Base-by-base conservation (phyloP, 2,113 vertebrate species). In the Rynchops niger region DNA sequence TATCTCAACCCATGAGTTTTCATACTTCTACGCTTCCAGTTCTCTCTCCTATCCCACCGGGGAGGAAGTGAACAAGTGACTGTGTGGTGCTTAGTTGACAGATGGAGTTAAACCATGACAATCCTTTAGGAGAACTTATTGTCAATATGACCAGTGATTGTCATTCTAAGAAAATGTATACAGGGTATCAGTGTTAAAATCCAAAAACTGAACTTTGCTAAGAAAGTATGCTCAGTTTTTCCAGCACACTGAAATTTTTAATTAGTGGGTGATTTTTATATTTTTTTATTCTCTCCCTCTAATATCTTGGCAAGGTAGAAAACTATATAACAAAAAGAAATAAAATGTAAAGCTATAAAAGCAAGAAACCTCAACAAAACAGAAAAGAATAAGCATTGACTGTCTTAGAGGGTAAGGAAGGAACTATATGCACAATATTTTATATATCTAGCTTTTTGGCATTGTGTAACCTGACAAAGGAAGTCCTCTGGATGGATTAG, bases 61-160 rank as follows among this genome's bases (percentile, higher is more conserved):
- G 15, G 19, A 7, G 25, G 21, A 20, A 50, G 29, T 19, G 30
- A 59, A 11, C 0, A 2, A 40, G 23, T 1, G 3, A 18, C 45
- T 66, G 36, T 17, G 21, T 43, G 22, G 11, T 9, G 22, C 36
- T 58, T 66, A 73, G 32, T 59, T 66, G 10, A 6, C 11, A 5
- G 2, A 11, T 43, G 36, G 17, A 4, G 21, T 69, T 69, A 36
- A 32, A 66, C 5, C 17, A 18, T 0, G 2, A 26, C 21, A 61
- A 34, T 69, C 43, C 15, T 73, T 81, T 69, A 67, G 36, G 42
- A 78, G 23, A 86, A 52, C 17, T 47, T 59, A 27, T 4, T 61
- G 45, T 61, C 23, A 36, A 43, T 8, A 20, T 21, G 36, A 59
- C 8, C 19, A 53, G 5, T 66, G 66, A 32, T 9, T 52, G 52